These are phyloP conservation scores for Zapus hudsonius DNA, from an alignment of 2,113 vertebrate genomes.

Conservation along the genomic window DNA sequence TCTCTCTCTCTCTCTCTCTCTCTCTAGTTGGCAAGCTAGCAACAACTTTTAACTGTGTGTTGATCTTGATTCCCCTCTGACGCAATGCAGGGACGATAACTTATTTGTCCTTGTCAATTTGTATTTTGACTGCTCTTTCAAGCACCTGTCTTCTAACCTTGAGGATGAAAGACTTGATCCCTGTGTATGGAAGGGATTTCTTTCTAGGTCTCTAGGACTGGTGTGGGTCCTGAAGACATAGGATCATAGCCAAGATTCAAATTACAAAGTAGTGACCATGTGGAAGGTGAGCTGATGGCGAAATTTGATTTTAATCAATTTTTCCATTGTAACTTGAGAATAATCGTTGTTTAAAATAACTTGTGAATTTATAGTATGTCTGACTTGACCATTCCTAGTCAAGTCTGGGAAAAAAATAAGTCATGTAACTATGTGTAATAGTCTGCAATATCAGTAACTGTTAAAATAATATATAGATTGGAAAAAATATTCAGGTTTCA, in stretches of 20 bases:
- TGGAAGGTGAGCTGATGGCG: neutral
- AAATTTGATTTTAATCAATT: constrained; percentile 32
- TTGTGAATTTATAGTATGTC: neutral
- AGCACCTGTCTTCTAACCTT: constrained; percentile 40
- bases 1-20: no score
- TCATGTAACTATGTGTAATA: neutral
- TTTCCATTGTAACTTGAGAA: neutral
- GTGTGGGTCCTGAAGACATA: constrained; percentile 23
- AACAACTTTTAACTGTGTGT: constrained; percentile 69
- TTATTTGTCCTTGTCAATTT: constrained; percentile 67
- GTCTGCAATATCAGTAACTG: neutral
- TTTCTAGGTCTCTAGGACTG: constrained; percentile 42
- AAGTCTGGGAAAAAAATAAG: neutral
- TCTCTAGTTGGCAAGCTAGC: no score
- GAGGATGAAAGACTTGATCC: neutral
- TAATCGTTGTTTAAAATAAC: neutral
- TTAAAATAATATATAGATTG: neutral
- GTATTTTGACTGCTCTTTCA: constrained; percentile 56
- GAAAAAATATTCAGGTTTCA: neutral
- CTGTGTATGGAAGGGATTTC: constrained; percentile 20
- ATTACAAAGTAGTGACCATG: constrained; percentile 10
- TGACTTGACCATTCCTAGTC: neutral
- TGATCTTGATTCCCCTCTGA: constrained; percentile 71
- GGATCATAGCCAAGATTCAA: constrained; percentile 50
- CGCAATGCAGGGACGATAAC: neutral